Base-by-base conservation (phyloP, 2,888 invertebrate genomes). In the Drosophila kanekoi region DNA sequence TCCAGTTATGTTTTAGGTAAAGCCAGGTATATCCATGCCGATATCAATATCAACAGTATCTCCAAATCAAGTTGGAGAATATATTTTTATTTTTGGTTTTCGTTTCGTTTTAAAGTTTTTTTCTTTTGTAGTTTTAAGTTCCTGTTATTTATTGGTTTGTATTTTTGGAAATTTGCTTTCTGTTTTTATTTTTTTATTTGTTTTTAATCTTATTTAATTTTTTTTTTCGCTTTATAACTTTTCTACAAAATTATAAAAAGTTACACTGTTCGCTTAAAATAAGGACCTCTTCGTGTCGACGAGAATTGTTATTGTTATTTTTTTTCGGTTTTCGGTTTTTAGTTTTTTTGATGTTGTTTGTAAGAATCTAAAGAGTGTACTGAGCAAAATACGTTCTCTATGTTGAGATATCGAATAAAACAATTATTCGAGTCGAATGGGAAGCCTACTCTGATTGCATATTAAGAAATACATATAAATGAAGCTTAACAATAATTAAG, bases 11-110 rank as follows among this genome's bases (percentile, higher is more conserved):
- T 43, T 32, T 32, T 53, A 43, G 20, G 10, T 53, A 10, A 53
- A 20, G 53, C 53, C 53, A 20, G 41, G 53, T 53, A 33, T 10
- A 41, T 52, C 10, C 5, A 41, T 52, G 28, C 41, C 41, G 32
- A 20, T 48, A 37, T 35, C 20, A 8, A 20, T 35, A 4, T 20
- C 45, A 45, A 16, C 9, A 45, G 28, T 28, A 2, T 10, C 23
- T n/a, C 18, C n/a, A 35, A 48, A 16, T 2, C 35, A 20, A 35
- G 35, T 48, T 33, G 48, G 13, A 18, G 33, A 48, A 18, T 44
- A n/a, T 11, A n/a, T 33, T 33, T 43, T 20, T 1, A 20, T 44
- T 28, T 28, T 45, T 45, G 3, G 9, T 9, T 45, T 28, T 23
- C 9, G 4, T 45, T 48, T 11, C 14, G 14, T 35, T 6, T 18